A percentile compares a stretch with the other conserved stretches of the same genome.
Evolutionary conservation across 2,113 vertebrate species (phyloP).

Genomic region (Coregonus clupeaformis): DNA sequence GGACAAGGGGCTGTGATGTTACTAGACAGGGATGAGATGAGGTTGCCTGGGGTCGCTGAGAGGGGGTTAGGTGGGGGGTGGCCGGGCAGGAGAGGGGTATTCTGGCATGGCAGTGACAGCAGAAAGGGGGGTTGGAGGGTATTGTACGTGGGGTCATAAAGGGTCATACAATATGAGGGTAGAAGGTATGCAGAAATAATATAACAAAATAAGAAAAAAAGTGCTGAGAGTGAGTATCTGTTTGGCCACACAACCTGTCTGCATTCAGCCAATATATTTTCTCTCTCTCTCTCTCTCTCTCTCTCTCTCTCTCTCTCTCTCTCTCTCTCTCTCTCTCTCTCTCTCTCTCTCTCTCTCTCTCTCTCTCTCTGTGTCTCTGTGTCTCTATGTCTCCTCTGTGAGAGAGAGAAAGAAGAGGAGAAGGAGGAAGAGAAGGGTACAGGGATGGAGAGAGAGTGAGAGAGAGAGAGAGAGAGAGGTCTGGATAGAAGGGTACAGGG

Average conservation of each 20-base stretch:
- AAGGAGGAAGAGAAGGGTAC: background rate
- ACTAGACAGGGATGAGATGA: background rate
- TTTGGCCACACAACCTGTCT: background rate
- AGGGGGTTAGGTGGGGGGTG: background rate
- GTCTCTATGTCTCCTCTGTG: too few relatives aligned
- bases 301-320: too few relatives aligned
- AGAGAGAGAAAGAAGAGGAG: background rate
- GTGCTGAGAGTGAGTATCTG: background rate
- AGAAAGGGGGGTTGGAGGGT: background rate
- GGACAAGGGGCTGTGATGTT: constrained; percentile 1
- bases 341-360: too few relatives aligned
- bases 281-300: too few relatives aligned
- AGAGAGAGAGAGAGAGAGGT: too few relatives aligned
- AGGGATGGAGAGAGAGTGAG: background rate
- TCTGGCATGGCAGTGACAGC: background rate
- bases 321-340: too few relatives aligned
- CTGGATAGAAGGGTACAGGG: too few relatives aligned
- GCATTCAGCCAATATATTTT: background rate
- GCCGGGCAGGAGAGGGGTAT: background rate
- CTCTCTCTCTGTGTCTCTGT: too few relatives aligned
- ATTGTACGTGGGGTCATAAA: background rate
- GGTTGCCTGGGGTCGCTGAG: background rate
- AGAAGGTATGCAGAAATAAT: background rate
- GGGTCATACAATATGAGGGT: background rate
- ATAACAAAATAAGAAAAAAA: background rate